Conservation (phyloP, 2,797 vertebrate genomes). For the Anabacerthia variegaticeps region DNA sequence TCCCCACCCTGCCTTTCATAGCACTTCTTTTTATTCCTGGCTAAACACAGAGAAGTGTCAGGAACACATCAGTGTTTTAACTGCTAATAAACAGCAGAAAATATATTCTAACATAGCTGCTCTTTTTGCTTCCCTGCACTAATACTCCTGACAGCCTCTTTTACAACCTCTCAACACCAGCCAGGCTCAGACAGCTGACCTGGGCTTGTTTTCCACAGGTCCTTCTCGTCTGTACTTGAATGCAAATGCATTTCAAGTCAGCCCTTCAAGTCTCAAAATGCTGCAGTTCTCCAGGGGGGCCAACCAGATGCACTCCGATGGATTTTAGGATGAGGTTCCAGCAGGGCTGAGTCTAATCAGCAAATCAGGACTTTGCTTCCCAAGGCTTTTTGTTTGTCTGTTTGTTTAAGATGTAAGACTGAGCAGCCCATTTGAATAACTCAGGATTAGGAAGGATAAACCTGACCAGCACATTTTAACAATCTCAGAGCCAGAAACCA, state of each 20-base stretch:
- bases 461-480: neutral
- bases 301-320: neutral
- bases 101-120: neutral
- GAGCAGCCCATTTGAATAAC: neutral
- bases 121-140: neutral
- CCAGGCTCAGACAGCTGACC: neutral
- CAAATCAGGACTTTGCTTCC: conserved; percentile 31
- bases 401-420: conserved; percentile 21
- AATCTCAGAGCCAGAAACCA: neutral
- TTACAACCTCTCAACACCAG: neutral
- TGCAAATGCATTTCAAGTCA: neutral
- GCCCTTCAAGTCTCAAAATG: neutral
- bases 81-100: neutral
- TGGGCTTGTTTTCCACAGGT: neutral
- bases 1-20: neutral
- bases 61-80: neutral
- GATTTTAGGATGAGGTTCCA: conserved; percentile 51
- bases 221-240: neutral
- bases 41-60: neutral
- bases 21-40: neutral
- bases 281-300: conserved; percentile 6
- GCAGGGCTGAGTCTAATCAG: conserved; percentile 42
- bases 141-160: neutral
- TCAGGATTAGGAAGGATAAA: neutral
- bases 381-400: conserved; percentile 26